Evolutionary conservation across 2,113 vertebrate species (phyloP).

Genomic region (Narcine bancroftii): DNA sequence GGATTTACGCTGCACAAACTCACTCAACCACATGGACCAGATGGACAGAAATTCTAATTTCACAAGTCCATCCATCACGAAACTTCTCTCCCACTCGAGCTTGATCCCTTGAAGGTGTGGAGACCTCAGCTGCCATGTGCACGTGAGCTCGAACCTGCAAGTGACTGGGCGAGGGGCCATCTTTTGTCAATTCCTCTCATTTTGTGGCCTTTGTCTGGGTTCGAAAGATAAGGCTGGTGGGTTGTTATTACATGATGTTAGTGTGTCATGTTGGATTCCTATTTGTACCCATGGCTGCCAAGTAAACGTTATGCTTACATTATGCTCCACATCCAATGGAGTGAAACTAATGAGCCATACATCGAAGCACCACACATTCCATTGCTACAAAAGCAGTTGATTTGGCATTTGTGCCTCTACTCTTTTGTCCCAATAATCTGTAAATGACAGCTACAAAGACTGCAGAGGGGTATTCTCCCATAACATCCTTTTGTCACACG

Average conservation of each 20-base stretch:
- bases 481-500: neutral
- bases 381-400: neutral
- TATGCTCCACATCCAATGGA: too few relatives aligned
- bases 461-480: neutral
- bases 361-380: neutral
- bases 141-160: neutral
- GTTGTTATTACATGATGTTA: too few relatives aligned
- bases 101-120: neutral
- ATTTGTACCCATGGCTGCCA: too few relatives aligned
- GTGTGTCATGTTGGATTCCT: too few relatives aligned
- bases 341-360: too few relatives aligned
- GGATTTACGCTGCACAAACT: neutral
- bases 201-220: neutral
- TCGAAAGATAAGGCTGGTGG: too few relatives aligned
- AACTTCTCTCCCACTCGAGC: neutral
- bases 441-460: neutral
- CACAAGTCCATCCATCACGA: neutral
- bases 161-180: neutral
- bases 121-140: neutral
- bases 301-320: too few relatives aligned
- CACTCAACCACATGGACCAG: neutral
- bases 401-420: neutral
- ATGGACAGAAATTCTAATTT: neutral
- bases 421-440: neutral
- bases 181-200: neutral